phyloP scores from a whole-genome alignment of 2,797 vertebrate genomes.

The Aselliscus stoliczkanus region DNA sequence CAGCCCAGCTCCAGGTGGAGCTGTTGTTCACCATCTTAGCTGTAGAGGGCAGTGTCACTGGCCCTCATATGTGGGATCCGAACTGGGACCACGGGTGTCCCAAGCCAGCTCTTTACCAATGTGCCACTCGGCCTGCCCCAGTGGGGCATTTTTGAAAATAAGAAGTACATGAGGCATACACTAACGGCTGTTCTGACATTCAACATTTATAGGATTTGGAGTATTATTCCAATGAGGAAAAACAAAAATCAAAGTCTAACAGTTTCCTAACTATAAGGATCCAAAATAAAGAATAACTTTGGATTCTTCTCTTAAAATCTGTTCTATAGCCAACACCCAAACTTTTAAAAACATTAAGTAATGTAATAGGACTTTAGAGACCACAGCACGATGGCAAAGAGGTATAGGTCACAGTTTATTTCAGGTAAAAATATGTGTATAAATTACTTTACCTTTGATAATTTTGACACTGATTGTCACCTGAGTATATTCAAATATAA shows the following conservation, averaged over 20 bases:
- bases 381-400: background rate
- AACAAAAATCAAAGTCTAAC: background rate
- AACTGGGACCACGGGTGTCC: no score
- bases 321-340: background rate
- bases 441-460: background rate
- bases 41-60: no score
- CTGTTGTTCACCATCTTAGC: no score
- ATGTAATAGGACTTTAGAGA: background rate
- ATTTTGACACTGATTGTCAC: background rate
- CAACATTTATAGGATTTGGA: background rate
- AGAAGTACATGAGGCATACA: background rate
- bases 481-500: background rate
- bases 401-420: background rate
- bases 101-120: no score
- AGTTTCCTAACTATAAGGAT: background rate
- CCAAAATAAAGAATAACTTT: background rate
- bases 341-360: constrained; percentile 1
- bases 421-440: background rate
- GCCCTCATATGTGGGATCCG: no score
- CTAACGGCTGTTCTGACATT: background rate
- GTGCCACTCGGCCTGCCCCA: no score
- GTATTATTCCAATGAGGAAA: background rate
- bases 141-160: background rate
- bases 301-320: background rate
- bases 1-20: no score